phyloP scores from a whole-genome alignment of 1,140 invertebrate genomes.

The Scaptomyza pallida region DNA sequence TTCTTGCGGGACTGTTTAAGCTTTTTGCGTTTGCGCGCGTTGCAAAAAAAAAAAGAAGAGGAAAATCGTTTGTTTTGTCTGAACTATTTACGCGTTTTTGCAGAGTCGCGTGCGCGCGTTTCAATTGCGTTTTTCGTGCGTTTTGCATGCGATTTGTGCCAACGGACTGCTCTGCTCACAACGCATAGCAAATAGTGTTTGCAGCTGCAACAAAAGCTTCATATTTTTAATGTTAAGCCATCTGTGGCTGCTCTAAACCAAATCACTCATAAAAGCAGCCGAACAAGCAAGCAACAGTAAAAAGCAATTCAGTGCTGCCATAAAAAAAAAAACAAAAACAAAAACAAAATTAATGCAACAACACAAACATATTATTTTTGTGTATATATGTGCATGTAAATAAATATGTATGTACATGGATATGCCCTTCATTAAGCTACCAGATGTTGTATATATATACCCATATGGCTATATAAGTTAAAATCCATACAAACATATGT shows the following conservation, averaged over 20 bases:
- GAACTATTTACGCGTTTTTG: slow-evolving; percentile 49
- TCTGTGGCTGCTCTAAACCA: slow-evolving; percentile 53
- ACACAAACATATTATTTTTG: slow-evolving; percentile 17
- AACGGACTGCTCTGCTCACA: slow-evolving; percentile 54
- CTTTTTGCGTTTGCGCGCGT: slow-evolving; percentile 74
- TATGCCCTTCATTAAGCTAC: slow-evolving; percentile 45
- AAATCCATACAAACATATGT: not conserved
- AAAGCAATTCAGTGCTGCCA: slow-evolving; percentile 72
- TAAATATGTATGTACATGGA: slow-evolving; percentile 38
- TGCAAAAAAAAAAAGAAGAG: slow-evolving; percentile 36
- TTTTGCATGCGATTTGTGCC: slow-evolving; percentile 53
- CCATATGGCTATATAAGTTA: slow-evolving; percentile 11
- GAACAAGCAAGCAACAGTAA: slow-evolving; percentile 75
- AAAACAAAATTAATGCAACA: slow-evolving; percentile 73
- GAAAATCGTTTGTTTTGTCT: not conserved
- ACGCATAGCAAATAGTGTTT: slow-evolving; percentile 37
- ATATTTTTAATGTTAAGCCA: slow-evolving; percentile 43
- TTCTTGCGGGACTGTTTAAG: slow-evolving; percentile 83
- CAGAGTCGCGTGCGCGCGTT: slow-evolving; percentile 72
- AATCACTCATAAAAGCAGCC: slow-evolving; percentile 60
- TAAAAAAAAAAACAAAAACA: slow-evolving; percentile 80
- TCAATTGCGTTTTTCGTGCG: slow-evolving; percentile 47
- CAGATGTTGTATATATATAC: slow-evolving; percentile 12
- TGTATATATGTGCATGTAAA: slow-evolving; percentile 20
- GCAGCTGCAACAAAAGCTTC: slow-evolving; percentile 18